phyloP scores from a whole-genome alignment of 2,888 invertebrate genomes.

The Drosophila niveifrons region DNA sequence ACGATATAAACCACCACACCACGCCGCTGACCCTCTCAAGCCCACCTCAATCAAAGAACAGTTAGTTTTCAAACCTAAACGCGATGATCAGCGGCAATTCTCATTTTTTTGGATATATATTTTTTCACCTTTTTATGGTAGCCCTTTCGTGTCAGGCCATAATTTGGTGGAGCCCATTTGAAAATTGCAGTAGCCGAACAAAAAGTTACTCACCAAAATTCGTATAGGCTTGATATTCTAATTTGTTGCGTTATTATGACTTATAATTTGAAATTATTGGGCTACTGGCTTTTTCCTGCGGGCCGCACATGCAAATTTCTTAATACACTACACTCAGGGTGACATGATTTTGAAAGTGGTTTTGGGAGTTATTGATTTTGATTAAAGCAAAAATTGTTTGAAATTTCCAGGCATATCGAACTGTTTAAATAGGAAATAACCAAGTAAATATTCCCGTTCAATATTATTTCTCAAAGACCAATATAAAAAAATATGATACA shows the following conservation, averaged over 20 bases:
- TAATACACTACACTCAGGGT: conserved; percentile 21
- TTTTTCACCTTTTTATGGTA: conserved; percentile 7
- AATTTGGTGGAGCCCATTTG: conserved; percentile 51
- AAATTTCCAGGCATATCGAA: no score
- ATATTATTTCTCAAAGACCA: no score
- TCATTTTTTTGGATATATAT: conserved; percentile 3
- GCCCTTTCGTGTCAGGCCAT: conserved; percentile 59
- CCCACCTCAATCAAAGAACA: conserved; percentile 53
- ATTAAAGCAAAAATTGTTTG: no score
- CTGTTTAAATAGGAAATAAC: no score
- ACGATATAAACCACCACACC: conserved; percentile 12
- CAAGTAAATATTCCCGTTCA: no score
- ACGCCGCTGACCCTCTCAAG: background rate
- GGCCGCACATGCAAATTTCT: conserved; percentile 66
- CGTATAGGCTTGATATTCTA: conserved; percentile 61
- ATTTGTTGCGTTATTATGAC: conserved; percentile 72
- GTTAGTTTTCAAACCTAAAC: conserved; percentile 61
- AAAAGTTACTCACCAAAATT: conserved; percentile 30
- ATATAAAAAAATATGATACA: no score
- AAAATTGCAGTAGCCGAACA: conserved; percentile 73
- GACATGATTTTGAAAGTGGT: background rate
- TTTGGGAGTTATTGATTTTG: no score
- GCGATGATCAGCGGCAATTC: conserved; percentile 62
- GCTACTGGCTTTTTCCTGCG: conserved; percentile 69
- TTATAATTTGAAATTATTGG: conserved; percentile 77